Evolutionary conservation across 1,140 invertebrate species (phyloP).

Genomic region (Achroia grisella): DNA sequence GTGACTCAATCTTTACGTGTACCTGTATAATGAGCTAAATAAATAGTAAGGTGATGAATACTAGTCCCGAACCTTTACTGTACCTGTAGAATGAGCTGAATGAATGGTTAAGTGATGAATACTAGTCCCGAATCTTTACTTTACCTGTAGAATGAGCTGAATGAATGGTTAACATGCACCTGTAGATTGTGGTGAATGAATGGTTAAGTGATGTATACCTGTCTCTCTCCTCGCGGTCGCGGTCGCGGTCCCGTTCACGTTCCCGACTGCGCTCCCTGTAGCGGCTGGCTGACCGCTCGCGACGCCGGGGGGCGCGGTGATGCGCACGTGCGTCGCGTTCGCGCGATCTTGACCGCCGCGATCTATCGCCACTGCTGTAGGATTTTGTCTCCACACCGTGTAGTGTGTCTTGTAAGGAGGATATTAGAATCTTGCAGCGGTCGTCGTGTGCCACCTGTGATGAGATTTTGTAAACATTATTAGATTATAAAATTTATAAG

Average conservation of each 20-base stretch:
- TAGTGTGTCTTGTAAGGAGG: slow-evolving; percentile 96
- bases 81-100: too few species aligned
- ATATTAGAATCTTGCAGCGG: slow-evolving; percentile 98
- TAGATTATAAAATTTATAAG: too few species aligned
- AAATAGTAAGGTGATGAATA: too few species aligned
- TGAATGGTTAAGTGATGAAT: too few species aligned
- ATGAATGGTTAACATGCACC: too few species aligned
- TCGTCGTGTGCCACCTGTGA: slow-evolving; percentile 93
- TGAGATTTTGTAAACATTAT: too few species aligned
- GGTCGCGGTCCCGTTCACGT: slow-evolving; percentile 82
- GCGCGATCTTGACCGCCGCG: slow-evolving; percentile 84
- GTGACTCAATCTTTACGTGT: too few species aligned
- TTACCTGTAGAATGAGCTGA: too few species aligned
- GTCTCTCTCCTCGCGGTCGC: slow-evolving; percentile 78
- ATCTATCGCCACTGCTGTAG: slow-evolving; percentile 81
- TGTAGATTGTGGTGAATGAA: too few species aligned
- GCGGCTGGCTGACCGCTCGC: slow-evolving; percentile 86
- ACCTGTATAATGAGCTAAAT: too few species aligned
- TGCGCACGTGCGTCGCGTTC: slow-evolving; percentile 84
- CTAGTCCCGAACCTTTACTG: too few species aligned
- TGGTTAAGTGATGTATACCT: slow-evolving; percentile 29
- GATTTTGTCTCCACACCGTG: slow-evolving; percentile 98
- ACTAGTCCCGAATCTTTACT: too few species aligned
- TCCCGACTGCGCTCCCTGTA: slow-evolving; percentile 86
- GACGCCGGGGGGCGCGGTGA: slow-evolving; percentile 77